Evolutionary conservation across 2,888 invertebrate species (phyloP).

Genomic region (Melieria crassipennis): DNA sequence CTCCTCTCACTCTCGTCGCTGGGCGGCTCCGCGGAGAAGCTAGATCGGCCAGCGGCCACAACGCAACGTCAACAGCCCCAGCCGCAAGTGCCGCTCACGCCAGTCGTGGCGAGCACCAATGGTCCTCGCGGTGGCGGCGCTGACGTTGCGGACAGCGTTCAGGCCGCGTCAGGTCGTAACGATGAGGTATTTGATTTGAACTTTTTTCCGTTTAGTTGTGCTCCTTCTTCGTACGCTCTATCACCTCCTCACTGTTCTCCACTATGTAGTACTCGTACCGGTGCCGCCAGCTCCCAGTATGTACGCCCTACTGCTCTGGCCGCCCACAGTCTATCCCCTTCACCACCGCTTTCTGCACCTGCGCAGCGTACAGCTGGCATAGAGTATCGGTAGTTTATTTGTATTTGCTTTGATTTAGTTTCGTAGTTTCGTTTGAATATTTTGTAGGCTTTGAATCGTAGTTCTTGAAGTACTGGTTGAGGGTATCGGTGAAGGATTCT

Average conservation of each 20-base stretch:
- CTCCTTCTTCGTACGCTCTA: background rate
- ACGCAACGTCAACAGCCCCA: conserved; percentile 35
- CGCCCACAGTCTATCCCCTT: too few relatives aligned
- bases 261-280: too few relatives aligned
- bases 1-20: conserved; percentile 49
- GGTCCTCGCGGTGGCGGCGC: background rate
- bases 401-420: too few relatives aligned
- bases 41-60: conserved; percentile 26
- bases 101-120: background rate
- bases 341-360: too few relatives aligned
- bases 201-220: background rate
- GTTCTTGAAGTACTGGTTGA: too few relatives aligned
- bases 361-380: too few relatives aligned
- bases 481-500: too few relatives aligned
- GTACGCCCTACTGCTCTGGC: too few relatives aligned
- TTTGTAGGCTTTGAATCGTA: too few relatives aligned
- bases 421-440: too few relatives aligned
- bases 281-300: too few relatives aligned
- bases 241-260: background rate
- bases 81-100: conserved; percentile 39
- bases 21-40: conserved; percentile 51
- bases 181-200: conserved; percentile 53
- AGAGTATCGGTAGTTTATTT: too few relatives aligned
- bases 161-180: conserved; percentile 42
- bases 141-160: conserved; percentile 7